Evolutionary conservation across 2,113 vertebrate genomes (phyloP).

Genomic region (Dryoscopus gambensis): DNA sequence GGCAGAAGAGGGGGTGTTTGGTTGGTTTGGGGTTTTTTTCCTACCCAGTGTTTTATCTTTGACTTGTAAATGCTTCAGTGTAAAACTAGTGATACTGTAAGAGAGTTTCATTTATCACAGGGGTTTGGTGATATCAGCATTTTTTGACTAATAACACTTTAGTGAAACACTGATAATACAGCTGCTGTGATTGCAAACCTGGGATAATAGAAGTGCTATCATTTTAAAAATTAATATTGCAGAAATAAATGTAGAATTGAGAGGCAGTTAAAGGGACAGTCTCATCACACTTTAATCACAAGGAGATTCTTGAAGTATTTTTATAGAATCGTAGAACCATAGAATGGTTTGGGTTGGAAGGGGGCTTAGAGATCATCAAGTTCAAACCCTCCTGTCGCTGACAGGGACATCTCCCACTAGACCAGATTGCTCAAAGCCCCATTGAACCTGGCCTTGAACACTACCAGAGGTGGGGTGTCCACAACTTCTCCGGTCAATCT

Average conservation of each 20-base stretch:
- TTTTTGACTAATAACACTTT: background rate
- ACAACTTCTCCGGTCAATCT: background rate
- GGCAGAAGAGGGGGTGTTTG: rapidly evolving
- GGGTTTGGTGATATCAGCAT: background rate
- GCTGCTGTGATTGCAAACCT: background rate
- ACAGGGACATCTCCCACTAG: background rate
- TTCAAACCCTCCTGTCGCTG: background rate
- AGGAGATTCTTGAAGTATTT: background rate
- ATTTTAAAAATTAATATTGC: background rate
- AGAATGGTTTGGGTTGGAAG: background rate
- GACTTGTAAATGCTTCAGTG: background rate
- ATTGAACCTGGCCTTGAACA: background rate
- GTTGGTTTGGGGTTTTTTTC: rapidly evolving
- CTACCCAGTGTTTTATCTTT: background rate
- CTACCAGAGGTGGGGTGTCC: background rate
- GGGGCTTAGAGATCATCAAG: background rate
- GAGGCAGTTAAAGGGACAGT: background rate
- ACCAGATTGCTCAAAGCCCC: background rate
- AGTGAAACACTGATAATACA: background rate
- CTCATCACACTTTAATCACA: background rate
- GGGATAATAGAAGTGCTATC: background rate
- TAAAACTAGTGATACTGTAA: background rate
- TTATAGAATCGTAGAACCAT: background rate
- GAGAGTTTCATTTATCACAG: background rate
- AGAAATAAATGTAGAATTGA: background rate